phyloP scores from a whole-genome alignment of 2,113 vertebrate genomes.

The Aix galericulata region DNA sequence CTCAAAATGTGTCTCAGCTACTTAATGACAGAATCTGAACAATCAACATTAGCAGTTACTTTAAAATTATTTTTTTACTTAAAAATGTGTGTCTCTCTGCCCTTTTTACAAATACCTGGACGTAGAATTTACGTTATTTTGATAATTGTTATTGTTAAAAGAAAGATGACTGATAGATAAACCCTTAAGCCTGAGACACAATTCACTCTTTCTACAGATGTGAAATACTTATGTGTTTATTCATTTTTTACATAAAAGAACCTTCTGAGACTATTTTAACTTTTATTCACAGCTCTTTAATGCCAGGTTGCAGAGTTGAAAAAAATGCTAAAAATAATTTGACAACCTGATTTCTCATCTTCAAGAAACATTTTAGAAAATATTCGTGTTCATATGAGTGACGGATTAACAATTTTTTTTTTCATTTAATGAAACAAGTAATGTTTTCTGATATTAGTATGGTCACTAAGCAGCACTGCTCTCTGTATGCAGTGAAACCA shows the following conservation, averaged over 20 bases:
- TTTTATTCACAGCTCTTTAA: background rate
- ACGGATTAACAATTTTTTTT: background rate
- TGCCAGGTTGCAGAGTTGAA: background rate
- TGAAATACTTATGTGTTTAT: background rate
- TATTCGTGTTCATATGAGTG: background rate
- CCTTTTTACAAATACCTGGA: background rate
- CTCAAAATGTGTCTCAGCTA: background rate
- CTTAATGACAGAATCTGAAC: background rate
- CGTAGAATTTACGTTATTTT: background rate
- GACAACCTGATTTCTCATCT: background rate
- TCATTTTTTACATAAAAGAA: background rate
- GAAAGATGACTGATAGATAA: background rate
- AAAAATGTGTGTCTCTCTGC: background rate
- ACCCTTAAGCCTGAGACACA: background rate
- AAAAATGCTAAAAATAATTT: background rate
- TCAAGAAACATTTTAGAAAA: background rate
- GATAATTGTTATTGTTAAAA: background rate
- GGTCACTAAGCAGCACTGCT: fast-evolving
- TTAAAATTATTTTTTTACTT: background rate
- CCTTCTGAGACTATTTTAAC: background rate
- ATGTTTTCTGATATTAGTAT: background rate
- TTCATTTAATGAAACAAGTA: background rate
- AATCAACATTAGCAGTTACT: background rate
- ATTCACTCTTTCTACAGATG: background rate
- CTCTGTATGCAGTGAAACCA: background rate